Percentiles rank a stretch among this genome's conserved stretches.
phyloP scores from a whole-genome alignment of 1,140 invertebrate species.

The Drosophila elegans region DNA sequence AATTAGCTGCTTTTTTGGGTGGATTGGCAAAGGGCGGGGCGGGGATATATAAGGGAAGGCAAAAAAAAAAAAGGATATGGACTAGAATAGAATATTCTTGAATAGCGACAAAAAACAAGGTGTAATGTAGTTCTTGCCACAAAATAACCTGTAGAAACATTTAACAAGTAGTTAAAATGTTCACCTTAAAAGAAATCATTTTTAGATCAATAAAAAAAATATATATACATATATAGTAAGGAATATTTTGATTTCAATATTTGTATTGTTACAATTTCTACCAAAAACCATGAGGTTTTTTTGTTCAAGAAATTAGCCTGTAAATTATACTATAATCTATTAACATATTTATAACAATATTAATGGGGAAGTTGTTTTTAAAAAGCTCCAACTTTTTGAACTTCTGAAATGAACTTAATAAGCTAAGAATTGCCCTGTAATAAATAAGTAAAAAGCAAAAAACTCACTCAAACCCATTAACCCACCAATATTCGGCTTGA shows the following conservation, averaged over 20 bases:
- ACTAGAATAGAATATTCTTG: slow-evolving; percentile 1
- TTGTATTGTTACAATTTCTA: no score
- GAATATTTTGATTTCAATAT: no score
- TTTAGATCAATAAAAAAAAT: no score
- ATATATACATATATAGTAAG: no score
- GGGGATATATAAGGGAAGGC: slow-evolving; percentile 1
- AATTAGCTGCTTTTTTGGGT: slow-evolving; percentile 66
- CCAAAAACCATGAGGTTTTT: no score
- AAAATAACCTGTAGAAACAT: not conserved
- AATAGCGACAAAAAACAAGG: not conserved
- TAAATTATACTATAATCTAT: no score
- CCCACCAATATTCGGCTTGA: slow-evolving; percentile 29
- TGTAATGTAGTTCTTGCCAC: not conserved
- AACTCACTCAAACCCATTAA: slow-evolving; percentile 32
- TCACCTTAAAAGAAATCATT: no score
- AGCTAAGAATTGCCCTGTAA: not conserved
- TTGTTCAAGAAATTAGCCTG: no score
- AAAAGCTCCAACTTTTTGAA: no score
- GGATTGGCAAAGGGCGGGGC: not conserved
- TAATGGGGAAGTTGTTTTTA: no score
- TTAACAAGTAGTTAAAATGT: no score
- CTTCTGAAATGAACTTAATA: not conserved
- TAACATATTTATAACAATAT: no score
- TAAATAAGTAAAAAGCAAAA: slow-evolving; percentile 12
- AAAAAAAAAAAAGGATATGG: slow-evolving; percentile 1